Evolutionary conservation across 2,888 invertebrate species (phyloP).

Genomic region (Uropetala carovei): DNA sequence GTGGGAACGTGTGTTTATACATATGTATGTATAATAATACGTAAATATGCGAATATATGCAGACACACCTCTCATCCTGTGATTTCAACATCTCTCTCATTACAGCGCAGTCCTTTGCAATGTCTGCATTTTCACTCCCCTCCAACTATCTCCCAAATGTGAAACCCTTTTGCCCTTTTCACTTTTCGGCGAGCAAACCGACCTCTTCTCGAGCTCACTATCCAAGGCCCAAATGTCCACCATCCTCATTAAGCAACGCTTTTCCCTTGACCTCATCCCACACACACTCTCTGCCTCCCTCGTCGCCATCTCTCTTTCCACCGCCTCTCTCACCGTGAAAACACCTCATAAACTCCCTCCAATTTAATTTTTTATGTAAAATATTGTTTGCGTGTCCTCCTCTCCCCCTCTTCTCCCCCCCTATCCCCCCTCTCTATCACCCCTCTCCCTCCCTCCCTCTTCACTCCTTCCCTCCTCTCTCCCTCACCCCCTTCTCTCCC

Average conservation of each 20-base stretch:
- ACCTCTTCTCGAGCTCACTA: background rate
- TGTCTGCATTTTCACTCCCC: background rate
- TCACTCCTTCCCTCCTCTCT: too few species aligned
- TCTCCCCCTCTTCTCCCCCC: constrained; percentile 14
- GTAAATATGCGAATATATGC: too few species aligned
- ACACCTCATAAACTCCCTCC: background rate
- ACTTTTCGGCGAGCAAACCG: background rate
- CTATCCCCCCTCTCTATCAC: too few species aligned
- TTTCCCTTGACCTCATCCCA: background rate
- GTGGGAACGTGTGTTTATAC: too few species aligned
- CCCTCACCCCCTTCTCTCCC: too few species aligned
- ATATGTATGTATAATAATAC: too few species aligned
- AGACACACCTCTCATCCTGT: too few species aligned
- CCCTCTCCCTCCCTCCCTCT: too few species aligned
- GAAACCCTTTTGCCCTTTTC: background rate
- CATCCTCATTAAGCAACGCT: background rate
- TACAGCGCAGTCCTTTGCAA: background rate
- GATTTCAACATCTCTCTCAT: background rate
- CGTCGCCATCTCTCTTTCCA: background rate
- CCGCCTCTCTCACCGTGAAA: background rate
- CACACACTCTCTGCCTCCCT: background rate
- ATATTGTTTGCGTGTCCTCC: too few species aligned
- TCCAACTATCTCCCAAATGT: background rate
- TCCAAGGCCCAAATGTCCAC: constrained; percentile 15
- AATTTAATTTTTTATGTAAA: too few species aligned